Base-by-base conservation (phyloP, 2,113 vertebrate genomes). In the human (Homo sapiens) region DNA sequence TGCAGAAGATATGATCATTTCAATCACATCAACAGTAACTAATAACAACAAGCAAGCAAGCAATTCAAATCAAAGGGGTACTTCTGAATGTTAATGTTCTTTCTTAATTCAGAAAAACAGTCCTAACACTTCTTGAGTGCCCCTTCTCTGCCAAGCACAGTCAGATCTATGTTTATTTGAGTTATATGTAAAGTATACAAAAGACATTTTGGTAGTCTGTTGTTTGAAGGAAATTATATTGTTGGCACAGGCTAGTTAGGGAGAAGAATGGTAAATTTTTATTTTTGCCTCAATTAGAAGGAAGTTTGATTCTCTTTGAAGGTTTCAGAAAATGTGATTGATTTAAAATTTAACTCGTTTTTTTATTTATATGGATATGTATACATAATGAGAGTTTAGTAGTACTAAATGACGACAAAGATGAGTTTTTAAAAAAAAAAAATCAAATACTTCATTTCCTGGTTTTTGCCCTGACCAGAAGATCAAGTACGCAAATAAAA, bases 381-480 rank as follows among this genome's bases (percentile, higher is more conserved):
- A 32, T 0, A 80, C 2, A 59, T 79, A 40, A n/a, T 90, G 50
- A 94, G 13, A 96, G 2, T 25, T 94, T 80, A 82, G 14, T 82
- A 80, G 92, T 89, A 91, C 14, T 84, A 90, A 95, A 82, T 64
- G 30, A 57, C 45, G n/a, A 75, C 45, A 82, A 96, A 90, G 12
- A 23, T 80, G 22, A 95, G 18, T 32, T 89, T 32, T 89, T 27
- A 59, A 1, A 17, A 48, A 90, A 91, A 80, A 27, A 40, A 43
- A 61, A 12, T 4, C 18, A 59, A 16, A 52, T 52, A 57, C 25
- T 97, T 94, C 12, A 87, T 84, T 96, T 98, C 79, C 94, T 95
- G 13, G 11, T 94, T 73, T 91, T 93, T 95, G 64, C 7, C 4
- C 3, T 17, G 3, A 40, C 72, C 43, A 96, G 82, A 96, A 73